Evolutionary conservation across 2,797 vertebrate species (phyloP), one percentile per base, ranked within the genome.

Genomic region (Strix occidentalis): DNA sequence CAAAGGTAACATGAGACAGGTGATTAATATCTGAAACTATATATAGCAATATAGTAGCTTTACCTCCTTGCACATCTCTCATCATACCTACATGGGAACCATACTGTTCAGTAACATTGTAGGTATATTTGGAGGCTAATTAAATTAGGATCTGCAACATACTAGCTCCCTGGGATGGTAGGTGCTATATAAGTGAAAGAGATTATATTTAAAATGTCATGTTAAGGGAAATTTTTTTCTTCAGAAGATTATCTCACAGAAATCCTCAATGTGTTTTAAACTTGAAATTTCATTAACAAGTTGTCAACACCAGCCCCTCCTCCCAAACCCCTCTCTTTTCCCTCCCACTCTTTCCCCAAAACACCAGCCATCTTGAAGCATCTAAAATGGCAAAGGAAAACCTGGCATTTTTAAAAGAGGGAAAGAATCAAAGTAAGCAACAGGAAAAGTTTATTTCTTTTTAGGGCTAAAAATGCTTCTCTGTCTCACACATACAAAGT

Each of bases 201-300:
- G 53, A 89, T 80, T 93, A 60, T 89, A 80, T 89, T 93, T 94
- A 90, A 95, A 89, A 71, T 89, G 86, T 66, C 86, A 81, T 13
- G 57, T 50, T 93, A 93, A 58, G n/a, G 65, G 56, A 84, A 29
- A 8, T 39, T 79, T 82, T 76, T 89, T 89, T 89, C 88, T 82
- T 85, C 37, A 56, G 53, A 74, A 92, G n/a, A 95, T 71, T 93
- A 76, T 66, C 46, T 95, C 78, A 45, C 72, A 89, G 78, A 95
- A 94, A 84, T 95, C 39, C 71, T 89, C 13, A 3, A 35, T n/a
- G 53, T 85, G 57, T 92, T 96, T 95, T 80, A 85, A 83, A 78
- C 43, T 53, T 75, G 81, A 93, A 94, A 90, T 93, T 95, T 96
- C 95, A 95, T 96, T 96, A 96, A 61, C 78, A 95, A 92, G 88